phyloP scores from a whole-genome alignment of 2,888 invertebrate genomes.

The Aspidiotus destructor region DNA sequence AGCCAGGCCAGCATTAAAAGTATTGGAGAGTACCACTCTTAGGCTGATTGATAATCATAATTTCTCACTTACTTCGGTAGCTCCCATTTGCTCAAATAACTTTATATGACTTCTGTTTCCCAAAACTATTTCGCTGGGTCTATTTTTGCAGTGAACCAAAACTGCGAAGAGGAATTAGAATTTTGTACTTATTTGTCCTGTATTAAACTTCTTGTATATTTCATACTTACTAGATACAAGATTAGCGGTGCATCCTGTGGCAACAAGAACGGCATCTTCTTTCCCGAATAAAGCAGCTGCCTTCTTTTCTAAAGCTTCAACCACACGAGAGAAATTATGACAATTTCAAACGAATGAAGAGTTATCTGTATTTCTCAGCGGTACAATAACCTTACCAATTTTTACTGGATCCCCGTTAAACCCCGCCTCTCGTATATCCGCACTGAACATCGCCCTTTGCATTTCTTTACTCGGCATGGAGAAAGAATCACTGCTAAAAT shows the following conservation, averaged over 20 bases:
- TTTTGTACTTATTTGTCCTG: background rate
- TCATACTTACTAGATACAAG: constrained; percentile 72
- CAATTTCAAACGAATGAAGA: background rate
- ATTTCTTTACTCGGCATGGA: no score
- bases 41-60: no score
- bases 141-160: constrained; percentile 76
- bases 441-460: no score
- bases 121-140: constrained; percentile 78
- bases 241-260: constrained; percentile 92
- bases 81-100: constrained; percentile 79
- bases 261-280: constrained; percentile 79
- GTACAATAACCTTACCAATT: background rate
- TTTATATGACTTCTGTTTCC: constrained; percentile 77
- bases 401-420: background rate
- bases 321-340: background rate
- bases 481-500: no score
- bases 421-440: no score
- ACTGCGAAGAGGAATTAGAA: constrained; percentile 48
- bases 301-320: constrained; percentile 53
- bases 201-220: background rate
- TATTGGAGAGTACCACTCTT: no score
- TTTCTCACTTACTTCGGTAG: constrained; percentile 44
- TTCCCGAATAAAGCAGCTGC: constrained; percentile 71
- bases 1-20: no score
- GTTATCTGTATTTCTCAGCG: background rate